Evolutionary conservation across 2,888 invertebrate genomes (phyloP).

Genomic region (Calliopum simillimum): DNA sequence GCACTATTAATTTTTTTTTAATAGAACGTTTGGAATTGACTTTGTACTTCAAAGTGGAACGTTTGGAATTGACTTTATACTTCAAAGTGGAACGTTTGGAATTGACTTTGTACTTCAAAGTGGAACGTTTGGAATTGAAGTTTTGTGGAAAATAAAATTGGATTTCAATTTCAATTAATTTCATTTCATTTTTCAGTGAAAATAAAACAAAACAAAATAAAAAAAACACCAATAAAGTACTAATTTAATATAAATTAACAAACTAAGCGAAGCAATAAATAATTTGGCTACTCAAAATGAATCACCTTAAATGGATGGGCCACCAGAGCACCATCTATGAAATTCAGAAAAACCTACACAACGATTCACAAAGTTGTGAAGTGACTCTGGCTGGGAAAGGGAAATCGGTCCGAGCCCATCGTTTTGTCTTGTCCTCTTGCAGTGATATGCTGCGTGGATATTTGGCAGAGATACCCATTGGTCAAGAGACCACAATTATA

Average conservation of each 20-base stretch:
- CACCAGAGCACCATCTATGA: slow-evolving; percentile 65
- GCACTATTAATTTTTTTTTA: no score
- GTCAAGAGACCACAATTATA: slow-evolving; percentile 62
- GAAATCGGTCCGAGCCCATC: slow-evolving; percentile 61
- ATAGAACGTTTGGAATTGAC: no score
- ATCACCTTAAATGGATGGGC: slow-evolving; percentile 67
- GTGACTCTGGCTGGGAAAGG: slow-evolving; percentile 62
- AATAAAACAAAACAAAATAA: slow-evolving; percentile 53
- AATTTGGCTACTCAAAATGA: slow-evolving; percentile 49
- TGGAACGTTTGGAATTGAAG: slow-evolving; percentile 36
- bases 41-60: no score
- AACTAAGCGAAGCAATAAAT: neutral
- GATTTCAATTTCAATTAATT: slow-evolving; percentile 41
- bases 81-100: no score
- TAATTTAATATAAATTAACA: neutral
- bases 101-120: no score
- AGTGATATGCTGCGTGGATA: slow-evolving; percentile 63
- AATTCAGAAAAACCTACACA: slow-evolving; percentile 60
- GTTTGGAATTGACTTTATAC: no score
- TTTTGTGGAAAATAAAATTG: slow-evolving; percentile 35
- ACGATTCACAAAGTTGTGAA: slow-evolving; percentile 60
- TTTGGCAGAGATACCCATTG: slow-evolving; percentile 58
- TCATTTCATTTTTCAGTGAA: slow-evolving; percentile 49
- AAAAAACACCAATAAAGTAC: slow-evolving; percentile 47
- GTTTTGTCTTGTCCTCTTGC: slow-evolving; percentile 64